phyloP scores from a whole-genome alignment of 1,140 invertebrate species.

The Aricia agestis region DNA sequence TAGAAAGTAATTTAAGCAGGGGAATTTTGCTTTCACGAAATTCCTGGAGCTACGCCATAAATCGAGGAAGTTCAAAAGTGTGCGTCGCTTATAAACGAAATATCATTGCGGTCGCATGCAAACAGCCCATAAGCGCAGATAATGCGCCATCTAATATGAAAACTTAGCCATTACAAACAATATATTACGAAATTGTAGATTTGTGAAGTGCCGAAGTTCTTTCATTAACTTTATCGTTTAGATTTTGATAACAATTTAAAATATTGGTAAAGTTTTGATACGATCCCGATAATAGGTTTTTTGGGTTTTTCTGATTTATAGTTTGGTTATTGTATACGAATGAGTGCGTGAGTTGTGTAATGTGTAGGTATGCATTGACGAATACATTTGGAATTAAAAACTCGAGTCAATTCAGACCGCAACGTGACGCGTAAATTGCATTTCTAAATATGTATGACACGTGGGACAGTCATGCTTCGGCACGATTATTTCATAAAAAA shows the following conservation, averaged over 20 bases:
- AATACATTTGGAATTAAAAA: no score
- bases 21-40: constrained; percentile 10
- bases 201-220: constrained; percentile 31
- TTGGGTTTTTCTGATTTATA: no score
- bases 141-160: constrained; percentile 51
- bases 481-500: no score
- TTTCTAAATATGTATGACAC: no score
- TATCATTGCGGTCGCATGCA: constrained; percentile 50
- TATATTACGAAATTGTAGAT: constrained; percentile 48
- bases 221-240: constrained; percentile 25
- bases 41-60: constrained; percentile 5
- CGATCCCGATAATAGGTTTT: background rate
- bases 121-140: constrained; percentile 60
- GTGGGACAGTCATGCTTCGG: no score
- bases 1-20: constrained; percentile 5
- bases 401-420: no score
- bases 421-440: no score
- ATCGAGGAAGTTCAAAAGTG: constrained; percentile 19
- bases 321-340: no score
- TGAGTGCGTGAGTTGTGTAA: no score
- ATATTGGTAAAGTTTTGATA: background rate
- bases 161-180: constrained; percentile 58
- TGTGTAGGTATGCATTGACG: no score
- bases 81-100: constrained; percentile 20
- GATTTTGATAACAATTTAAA: background rate